Base-by-base conservation (phyloP, 2,888 invertebrate species). In the Temnothorax unifasciatus region DNA sequence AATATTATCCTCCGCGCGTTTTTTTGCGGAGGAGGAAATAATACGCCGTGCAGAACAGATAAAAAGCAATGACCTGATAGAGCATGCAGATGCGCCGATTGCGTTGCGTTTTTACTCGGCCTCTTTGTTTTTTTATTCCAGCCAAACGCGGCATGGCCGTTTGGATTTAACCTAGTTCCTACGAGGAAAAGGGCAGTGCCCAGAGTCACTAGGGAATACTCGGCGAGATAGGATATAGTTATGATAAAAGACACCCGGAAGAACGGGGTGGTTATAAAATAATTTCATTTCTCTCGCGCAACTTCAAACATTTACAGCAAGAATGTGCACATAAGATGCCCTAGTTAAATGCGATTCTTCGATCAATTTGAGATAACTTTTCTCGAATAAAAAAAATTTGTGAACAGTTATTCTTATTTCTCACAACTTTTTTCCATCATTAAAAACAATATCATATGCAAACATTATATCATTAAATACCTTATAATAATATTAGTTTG, bases 81-180 rank as follows among this genome's bases (percentile, higher is more conserved):
- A 57, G 81, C 74, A 79, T 57, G 82, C 54, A 54, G 69, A 77
- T 66, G 11, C 50, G 5, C 25, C 66, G 41, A 29, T 52, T 54
- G 25, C 57, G 54, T 59, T 76, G 73, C 15, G 38, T 63, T 64
- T 54, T 57, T 29, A 34, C 21, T 61, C 54, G 6, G 34, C 6
- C 50, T 71, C 44, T 63, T 63, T 29, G 21, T 83, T 83, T 88
- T 87, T 73, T 66, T 57, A 69, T 73, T 75, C 77, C 47, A 81
- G 81, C 75, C 59, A 85, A 87, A 83, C 77, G 73, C 73, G 64
- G 50, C 44, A 63, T 83, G 86, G 59, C 82, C 88, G 75, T 89
- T 86, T 86, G 66, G 84, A 82, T 89, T 88, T 88, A 89, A 85
- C 87, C 86, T 61, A 86, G 83, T 87, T 88, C 87, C 87, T 57